Base-by-base conservation (phyloP, 2,888 invertebrate genomes). In the Ametastegia equiseti region DNA sequence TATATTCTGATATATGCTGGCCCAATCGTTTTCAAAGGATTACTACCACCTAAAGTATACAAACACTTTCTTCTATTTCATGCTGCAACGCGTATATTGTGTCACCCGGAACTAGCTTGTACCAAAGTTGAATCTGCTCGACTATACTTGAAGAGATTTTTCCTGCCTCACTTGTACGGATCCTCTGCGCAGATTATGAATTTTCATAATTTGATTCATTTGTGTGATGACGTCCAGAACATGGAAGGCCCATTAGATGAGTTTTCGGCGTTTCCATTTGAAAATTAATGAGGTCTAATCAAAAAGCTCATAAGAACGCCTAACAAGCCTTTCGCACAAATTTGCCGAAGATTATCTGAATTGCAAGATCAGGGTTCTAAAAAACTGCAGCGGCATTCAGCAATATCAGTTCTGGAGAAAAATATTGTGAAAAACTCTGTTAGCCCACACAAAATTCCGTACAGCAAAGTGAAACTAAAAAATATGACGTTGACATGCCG, bases 1-100 rank as follows among this genome's bases (percentile, higher is more conserved):
- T 85, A 83, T 75, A 65, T 85, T n/a, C 75, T 83, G 27, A 23
- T 83, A 11, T 82, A 84, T 73, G 63, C 23, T 13, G 85, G 83
- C 6, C 60, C 80, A 15, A 50, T 78, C 27, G 33, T 77, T 7
- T 67, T 84, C 36, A 57, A 57, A 54, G 7, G 67, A 6, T 42
- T 80, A 33, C 50, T 82, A 23, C 42, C 75, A n/a, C 19, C 11
- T 15, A 65, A 77, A 3, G n/a, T 47, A 30, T 83, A 80, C 57
- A 39, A 36, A 45, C 81, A 82, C 60, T 81, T 82, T 30, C 54
- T 78, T 11, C 50, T 81, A 2, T 27, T 83, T 6, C 47, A 80
- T 36, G 30, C 79, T 30, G 81, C 80, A 19, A 75, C 33, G 57
- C 47, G 82, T 3, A 79, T 84, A 75, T 75, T 81, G 30, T 80